Evolutionary conservation across 2,797 vertebrate species (phyloP).

Genomic region (Pipistrellus nathusii): DNA sequence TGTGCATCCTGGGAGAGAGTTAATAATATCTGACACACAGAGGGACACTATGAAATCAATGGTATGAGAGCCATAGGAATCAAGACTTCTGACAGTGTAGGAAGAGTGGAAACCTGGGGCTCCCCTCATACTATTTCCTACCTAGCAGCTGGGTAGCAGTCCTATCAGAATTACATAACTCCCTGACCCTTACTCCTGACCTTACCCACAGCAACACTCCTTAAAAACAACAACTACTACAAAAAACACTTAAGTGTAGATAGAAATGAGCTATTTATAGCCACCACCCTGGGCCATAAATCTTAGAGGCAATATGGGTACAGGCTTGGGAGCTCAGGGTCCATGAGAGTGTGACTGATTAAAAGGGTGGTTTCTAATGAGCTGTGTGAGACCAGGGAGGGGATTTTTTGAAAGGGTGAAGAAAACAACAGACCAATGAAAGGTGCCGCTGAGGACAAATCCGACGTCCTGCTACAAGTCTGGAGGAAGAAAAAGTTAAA

Average conservation of each 20-base stretch:
- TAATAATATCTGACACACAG: not conserved
- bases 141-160: not conserved
- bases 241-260: not conserved
- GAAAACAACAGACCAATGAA: not conserved
- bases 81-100: not conserved
- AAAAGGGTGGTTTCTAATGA: not conserved
- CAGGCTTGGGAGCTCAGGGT: not conserved
- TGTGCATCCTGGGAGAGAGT: not conserved
- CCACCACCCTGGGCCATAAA: not conserved
- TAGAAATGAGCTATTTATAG: constrained; percentile 52
- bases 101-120: not conserved
- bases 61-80: not conserved
- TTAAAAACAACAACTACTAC: not conserved
- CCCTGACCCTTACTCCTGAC: constrained; percentile 10
- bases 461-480: not conserved
- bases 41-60: not conserved
- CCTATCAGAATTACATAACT: not conserved
- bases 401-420: not conserved
- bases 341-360: not conserved
- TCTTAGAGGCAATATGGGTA: not conserved
- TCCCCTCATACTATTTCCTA: not conserved
- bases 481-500: not conserved
- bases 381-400: not conserved
- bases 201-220: not conserved
- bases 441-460: not conserved